Evolutionary conservation across 2,797 vertebrate genomes (phyloP), one percentile per base, ranked within the genome.

Genomic region (Pipistrellus nathusii): DNA sequence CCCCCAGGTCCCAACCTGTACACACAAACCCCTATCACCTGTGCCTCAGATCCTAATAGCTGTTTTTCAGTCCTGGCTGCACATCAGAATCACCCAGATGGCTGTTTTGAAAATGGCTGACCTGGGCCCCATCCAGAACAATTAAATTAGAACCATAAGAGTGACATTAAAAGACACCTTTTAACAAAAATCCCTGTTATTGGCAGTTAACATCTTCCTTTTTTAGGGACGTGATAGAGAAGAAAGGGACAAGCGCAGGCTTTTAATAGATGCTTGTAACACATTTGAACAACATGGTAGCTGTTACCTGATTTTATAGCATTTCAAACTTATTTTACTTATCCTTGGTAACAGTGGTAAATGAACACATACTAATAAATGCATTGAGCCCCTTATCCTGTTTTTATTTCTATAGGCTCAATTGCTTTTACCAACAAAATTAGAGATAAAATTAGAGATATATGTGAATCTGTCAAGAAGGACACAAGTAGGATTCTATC

Each of bases 151-250:
- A 87, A 80, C 57, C 27, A 53, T 21, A 91, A 66, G 1, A 85
- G 2, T 88, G 15, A 88, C 62, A 15, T 82, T 59, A 87, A 88
- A 77, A 75, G n/a, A 69, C 1, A 68, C 4, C 1, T 84, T 90
- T 76, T n/a, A 80, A 62, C 17, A 81, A 95, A 97, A 97, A 66
- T 32, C 3, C 8, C 4, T 87, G 48, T 64, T 5, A 46, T 12
- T 66, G 12, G 3, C 8, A 91, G 0, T 38, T 14, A 66, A 38
- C 3, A 0, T 77, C 25, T 72, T 93, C 32, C 15, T 38, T 59
- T 17, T 71, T 51, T 32, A 57, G 30, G 62, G 13, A 17, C 30
- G 0, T 72, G 11, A 68, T 20, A 48, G 78, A 87, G 44, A 68
- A 27, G 32, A 55, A 86, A 92, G 18, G 11, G 8, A 77, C 32